Base-by-base conservation (phyloP, 2,888 invertebrate species). In the Clusia tigrina region DNA sequence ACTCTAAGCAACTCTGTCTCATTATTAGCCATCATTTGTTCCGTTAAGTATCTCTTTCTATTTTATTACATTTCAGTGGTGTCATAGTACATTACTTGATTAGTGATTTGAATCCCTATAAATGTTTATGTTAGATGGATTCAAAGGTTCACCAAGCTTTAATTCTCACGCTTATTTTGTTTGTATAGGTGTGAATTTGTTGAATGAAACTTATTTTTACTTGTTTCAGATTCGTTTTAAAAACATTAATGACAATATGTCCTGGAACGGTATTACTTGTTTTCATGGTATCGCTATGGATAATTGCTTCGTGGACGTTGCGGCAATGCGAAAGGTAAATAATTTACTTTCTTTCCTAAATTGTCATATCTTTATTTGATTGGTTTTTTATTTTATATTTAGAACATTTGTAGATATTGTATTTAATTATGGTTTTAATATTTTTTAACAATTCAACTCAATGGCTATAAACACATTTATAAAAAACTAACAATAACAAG, bases 221-320 rank as follows among this genome's bases (percentile, higher is more conserved):
- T n/a, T n/a, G n/a, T 71, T 70, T 23, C 88, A 86, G 90, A 84
- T 95, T 95, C 86, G 96, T 97, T 80, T 88, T 97, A 81, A 97
- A 97, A 87, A 99, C 99, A 68, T 88, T 99, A 77, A 99, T 99
- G 99, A 99, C 99, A 83, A 98, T 99, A 85, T 99, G 98, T 85
- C 99, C 99, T 60, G 98, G 91, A 85, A 98, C 91, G 69, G 98
- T 99, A 76, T 89, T 99, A 78, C 88, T 99, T 79, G 98, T 98
- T 74, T 98, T 99, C 88, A 99, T 99, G 94, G 96, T 98, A 71
- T 97, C 98, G 9, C 87, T 99, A 69, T 99, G 99, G 99, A 96
- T 99, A 84, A 97, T 99, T 78, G 98, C 98, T 71, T 97, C 96
- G 81, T 99, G 99, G 99, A 96, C 97, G 68, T 87, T 99, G 74